phyloP scores from a whole-genome alignment of 2,797 vertebrate genomes.

The Trichosurus vulpecula region DNA sequence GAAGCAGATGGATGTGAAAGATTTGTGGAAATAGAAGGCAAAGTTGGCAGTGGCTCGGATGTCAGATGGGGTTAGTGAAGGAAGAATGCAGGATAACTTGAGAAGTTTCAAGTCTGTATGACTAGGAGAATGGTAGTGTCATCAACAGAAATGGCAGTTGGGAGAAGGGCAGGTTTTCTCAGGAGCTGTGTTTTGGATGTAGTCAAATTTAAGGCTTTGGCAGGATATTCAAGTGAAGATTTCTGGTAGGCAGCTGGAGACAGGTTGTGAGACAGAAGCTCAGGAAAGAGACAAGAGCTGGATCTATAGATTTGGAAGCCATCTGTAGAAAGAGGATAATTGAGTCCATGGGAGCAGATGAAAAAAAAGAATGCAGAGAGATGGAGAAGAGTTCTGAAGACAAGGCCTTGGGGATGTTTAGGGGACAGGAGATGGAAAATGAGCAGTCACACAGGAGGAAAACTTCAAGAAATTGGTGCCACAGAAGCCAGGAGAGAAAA shows the following conservation, averaged over 20 bases:
- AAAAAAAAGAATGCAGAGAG: background rate
- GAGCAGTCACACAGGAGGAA: background rate
- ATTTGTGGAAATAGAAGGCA: background rate
- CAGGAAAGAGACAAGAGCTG: background rate
- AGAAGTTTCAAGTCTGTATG: background rate
- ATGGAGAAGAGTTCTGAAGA: background rate
- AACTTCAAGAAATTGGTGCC: background rate
- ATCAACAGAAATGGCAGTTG: background rate
- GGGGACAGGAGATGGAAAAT: background rate
- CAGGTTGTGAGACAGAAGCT: background rate
- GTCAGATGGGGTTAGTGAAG: background rate
- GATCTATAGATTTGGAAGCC: background rate
- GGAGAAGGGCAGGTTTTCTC: background rate
- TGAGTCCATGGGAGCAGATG: background rate
- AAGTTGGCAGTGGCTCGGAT: background rate
- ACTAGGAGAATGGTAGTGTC: background rate
- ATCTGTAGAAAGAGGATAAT: background rate
- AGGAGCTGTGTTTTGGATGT: background rate
- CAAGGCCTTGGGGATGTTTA: background rate
- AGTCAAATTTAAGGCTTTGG: background rate
- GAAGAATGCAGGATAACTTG: background rate
- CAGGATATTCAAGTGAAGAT: background rate
- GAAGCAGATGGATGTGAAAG: background rate
- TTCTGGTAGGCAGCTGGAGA: background rate
- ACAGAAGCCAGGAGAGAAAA: background rate